phyloP scores from a whole-genome alignment of 23 tunicate genomes.

The Trididemnum clinides region DNA sequence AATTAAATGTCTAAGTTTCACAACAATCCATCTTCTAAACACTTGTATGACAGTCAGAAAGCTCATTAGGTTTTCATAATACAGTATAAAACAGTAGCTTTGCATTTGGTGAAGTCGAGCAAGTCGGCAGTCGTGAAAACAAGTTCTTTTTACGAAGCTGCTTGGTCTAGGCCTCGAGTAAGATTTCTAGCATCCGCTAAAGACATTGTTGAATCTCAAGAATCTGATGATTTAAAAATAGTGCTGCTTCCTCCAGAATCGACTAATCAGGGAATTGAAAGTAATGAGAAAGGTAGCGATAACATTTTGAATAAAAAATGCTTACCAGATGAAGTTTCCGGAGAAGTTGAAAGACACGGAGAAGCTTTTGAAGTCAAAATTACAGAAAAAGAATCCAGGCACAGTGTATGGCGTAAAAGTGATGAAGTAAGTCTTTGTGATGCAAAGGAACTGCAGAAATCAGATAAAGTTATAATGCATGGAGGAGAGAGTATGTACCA shows the following conservation, averaged over 20 bases:
- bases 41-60: too few species aligned
- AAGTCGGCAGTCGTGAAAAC: too few species aligned
- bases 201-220: neutral
- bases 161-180: neutral
- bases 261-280: neutral
- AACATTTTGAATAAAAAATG: neutral
- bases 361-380: neutral
- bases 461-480: too few species aligned
- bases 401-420: neutral
- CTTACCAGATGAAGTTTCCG: neutral
- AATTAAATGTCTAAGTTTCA: too few species aligned
- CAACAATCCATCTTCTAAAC: too few species aligned
- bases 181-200: neutral
- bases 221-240: neutral
- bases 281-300: conserved; percentile 3
- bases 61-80: too few species aligned
- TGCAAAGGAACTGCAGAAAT: neutral
- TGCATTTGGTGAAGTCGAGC: too few species aligned
- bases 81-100: too few species aligned
- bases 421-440: neutral
- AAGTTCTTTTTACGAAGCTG: too few species aligned
- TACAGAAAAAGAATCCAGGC: neutral
- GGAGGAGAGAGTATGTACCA: too few species aligned
- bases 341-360: neutral
- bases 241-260: conserved; percentile 8